Base-by-base conservation (phyloP, 1,140 invertebrate species). In the Apis florea region DNA sequence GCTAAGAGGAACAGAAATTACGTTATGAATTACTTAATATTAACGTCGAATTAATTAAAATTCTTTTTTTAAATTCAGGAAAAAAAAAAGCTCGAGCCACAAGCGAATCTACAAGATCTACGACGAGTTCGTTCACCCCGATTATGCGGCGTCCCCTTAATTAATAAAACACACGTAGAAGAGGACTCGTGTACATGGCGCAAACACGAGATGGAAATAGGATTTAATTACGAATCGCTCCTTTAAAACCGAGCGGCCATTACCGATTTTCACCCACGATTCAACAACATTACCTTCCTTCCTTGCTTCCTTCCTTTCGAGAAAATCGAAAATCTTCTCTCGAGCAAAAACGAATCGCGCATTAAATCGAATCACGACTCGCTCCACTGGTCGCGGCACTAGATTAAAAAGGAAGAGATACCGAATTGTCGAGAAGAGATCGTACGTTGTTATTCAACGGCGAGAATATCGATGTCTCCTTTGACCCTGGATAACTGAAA, bases 391-490 rank as follows among this genome's bases (percentile, higher is more conserved):
- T 31, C 31, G 19, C n/a, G 15, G 9, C 17, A 64, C 26, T 31
- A 26, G n/a, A n/a, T n/a, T n/a, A 4, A 47, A 51, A 51, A 63
- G 24, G 2, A 40, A 40, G 8, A 10, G 53, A 40, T 31, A 56
- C 19, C 6, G 26, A 71, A 56, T 71, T 54, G 19, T 40, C 19
- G 21, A 12, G 31, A 40, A 15, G 40, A 51, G 40, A 49, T 68
- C 19, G 11, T 58, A 40, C 69, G 58, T 54, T 17, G 74, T 67
- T 56, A 26, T 31, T 68, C 31, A 9, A 68, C 51, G 47, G 12
- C 2, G 19, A 6, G 11, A 26, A 59, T 78, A 78, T 79, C 67
- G 19, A 79, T 79, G 8, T 71, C 66, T 59, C 63, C 54, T 69
- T 15, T 69, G 75, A 69, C 66, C 47, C 24, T 69, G 31, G 24